Evolutionary conservation across 2,888 invertebrate genomes (phyloP).

Genomic region (Onthophagus sagittarius): DNA sequence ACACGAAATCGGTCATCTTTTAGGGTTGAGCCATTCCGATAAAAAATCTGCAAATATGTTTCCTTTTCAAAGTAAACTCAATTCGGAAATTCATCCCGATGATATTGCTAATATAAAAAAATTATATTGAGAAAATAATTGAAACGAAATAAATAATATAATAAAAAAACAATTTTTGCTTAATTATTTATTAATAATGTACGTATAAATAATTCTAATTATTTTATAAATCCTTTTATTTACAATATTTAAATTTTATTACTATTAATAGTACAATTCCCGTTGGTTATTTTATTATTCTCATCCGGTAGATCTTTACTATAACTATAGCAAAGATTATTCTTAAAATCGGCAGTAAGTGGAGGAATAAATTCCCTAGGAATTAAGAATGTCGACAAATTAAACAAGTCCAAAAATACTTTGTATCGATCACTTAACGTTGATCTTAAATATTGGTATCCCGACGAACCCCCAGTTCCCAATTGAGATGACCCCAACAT

Average conservation of each 20-base stretch:
- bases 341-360: slow-evolving; percentile 56
- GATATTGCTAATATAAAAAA: background rate
- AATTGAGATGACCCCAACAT: slow-evolving; percentile 97
- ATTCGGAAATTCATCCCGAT: background rate
- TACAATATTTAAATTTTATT: background rate
- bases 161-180: background rate
- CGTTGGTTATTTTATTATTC: background rate
- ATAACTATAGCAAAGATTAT: slow-evolving; percentile 19
- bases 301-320: background rate
- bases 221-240: background rate
- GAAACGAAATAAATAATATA: too few relatives aligned
- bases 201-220: background rate
- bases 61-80: background rate
- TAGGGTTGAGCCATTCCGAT: background rate
- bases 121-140: background rate
- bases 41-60: background rate
- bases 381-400: slow-evolving; percentile 92
- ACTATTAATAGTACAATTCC: background rate
- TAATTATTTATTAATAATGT: background rate
- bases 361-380: slow-evolving; percentile 90
- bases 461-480: slow-evolving; percentile 97
- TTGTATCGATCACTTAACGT: slow-evolving; percentile 98
- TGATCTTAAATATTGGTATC: slow-evolving; percentile 95
- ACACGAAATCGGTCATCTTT: background rate
- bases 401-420: slow-evolving; percentile 96